Evolutionary conservation across 1,140 invertebrate genomes (phyloP).

Genomic region (Melanaphis sacchari): DNA sequence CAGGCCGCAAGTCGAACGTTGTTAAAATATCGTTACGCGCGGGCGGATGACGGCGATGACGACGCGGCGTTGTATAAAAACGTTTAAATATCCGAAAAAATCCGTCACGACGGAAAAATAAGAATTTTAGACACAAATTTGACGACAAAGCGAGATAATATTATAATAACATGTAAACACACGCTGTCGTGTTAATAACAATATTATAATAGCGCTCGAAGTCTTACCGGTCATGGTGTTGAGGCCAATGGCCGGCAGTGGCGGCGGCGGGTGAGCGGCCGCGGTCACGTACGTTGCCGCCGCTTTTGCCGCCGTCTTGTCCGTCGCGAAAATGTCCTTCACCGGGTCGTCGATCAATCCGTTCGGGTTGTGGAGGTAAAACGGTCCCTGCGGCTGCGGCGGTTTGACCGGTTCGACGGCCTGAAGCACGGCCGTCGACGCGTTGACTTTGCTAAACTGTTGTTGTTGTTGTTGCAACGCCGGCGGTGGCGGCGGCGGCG

Average conservation of each 20-base stretch:
- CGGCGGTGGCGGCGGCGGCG: neutral
- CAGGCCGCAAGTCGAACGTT: neutral
- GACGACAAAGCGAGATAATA: neutral
- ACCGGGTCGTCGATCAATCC: slow-evolving; percentile 76
- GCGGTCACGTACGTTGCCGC: slow-evolving; percentile 34
- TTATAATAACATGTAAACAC: neutral
- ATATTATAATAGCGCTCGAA: neutral
- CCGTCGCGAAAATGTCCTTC: slow-evolving; percentile 74
- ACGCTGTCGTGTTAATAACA: neutral
- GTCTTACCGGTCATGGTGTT: slow-evolving; percentile 61
- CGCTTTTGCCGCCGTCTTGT: slow-evolving; percentile 59
- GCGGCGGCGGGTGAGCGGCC: slow-evolving; percentile 59
- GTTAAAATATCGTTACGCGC: neutral
- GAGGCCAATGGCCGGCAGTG: slow-evolving; percentile 64
- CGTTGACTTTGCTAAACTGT: neutral
- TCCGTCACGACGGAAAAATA: neutral
- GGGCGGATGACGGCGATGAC: neutral
- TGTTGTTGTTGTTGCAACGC: neutral
- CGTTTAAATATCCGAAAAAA: neutral
- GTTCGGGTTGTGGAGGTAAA: slow-evolving; percentile 82
- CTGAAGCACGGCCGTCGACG: neutral
- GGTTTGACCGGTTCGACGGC: slow-evolving; percentile 28
- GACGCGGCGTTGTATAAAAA: neutral
- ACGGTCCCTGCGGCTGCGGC: slow-evolving; percentile 70
- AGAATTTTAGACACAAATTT: neutral